phyloP scores from a whole-genome alignment of 2,888 invertebrate genomes.

The Craniophora ligustri region DNA sequence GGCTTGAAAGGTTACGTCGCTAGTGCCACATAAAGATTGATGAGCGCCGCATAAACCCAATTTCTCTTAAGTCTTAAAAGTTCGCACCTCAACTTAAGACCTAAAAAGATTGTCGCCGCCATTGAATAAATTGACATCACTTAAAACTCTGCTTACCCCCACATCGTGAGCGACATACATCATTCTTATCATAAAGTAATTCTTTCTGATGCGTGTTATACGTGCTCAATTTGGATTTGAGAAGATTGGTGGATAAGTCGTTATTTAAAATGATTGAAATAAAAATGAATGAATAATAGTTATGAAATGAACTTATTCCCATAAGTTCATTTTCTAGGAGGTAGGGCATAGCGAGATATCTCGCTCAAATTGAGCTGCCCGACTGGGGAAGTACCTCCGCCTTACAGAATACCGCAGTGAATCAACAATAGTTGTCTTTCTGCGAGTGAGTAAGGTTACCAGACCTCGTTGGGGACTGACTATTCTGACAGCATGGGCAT shows the following conservation, averaged over 20 bases:
- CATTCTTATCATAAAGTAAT: slow-evolving; percentile 29
- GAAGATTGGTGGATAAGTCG: not conserved
- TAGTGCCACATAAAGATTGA: not conserved
- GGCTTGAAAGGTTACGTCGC: not conserved
- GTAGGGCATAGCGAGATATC: too few relatives aligned
- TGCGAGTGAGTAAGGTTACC: too few relatives aligned
- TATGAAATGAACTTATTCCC: too few relatives aligned
- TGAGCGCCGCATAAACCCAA: not conserved
- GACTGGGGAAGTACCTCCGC: too few relatives aligned
- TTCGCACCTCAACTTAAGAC: not conserved
- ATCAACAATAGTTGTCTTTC: too few relatives aligned
- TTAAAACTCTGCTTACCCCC: slow-evolving; percentile 21
- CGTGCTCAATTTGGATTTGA: not conserved
- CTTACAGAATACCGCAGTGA: too few relatives aligned
- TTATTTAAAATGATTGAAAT: too few relatives aligned
- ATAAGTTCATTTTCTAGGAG: too few relatives aligned
- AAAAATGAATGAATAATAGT: too few relatives aligned
- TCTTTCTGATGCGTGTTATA: slow-evolving; percentile 35
- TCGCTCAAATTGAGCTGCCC: too few relatives aligned
- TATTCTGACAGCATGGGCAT: too few relatives aligned
- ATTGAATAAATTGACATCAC: slow-evolving; percentile 18
- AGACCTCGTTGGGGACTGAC: too few relatives aligned
- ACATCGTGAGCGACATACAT: slow-evolving; percentile 23
- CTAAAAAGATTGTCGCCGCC: not conserved
- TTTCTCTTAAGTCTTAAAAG: not conserved